Percentiles rank a stretch among this genome's conserved stretches.
phyloP scores from a whole-genome alignment of 2,888 invertebrate species.

The Gandaritis pyraliata region DNA sequence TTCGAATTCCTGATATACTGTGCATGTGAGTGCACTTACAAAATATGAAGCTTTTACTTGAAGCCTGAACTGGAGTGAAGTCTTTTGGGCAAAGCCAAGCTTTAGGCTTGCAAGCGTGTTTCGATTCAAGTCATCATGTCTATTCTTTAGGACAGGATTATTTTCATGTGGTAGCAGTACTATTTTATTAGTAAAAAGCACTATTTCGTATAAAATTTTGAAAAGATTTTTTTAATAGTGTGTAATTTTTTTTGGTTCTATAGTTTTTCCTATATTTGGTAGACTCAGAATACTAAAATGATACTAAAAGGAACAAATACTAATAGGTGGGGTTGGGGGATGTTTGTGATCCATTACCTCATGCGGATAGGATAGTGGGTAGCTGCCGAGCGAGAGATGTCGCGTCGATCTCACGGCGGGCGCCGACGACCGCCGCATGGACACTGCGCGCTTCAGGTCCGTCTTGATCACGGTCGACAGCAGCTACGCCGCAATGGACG shows the following conservation, averaged over 20 bases:
- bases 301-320: background rate
- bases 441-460: constrained; percentile 85
- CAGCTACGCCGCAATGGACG: constrained; percentile 83
- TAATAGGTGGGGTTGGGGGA: background rate
- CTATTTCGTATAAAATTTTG: too few relatives aligned
- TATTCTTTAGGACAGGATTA: background rate
- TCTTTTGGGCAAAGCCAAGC: constrained; percentile 24
- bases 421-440: constrained; percentile 74
- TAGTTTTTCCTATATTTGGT: too few relatives aligned
- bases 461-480: constrained; percentile 91
- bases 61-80: constrained; percentile 10
- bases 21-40: constrained; percentile 18
- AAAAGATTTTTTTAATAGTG: too few relatives aligned
- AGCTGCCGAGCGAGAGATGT: constrained; percentile 71
- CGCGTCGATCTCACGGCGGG: constrained; percentile 71
- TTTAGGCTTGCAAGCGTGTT: constrained; percentile 28
- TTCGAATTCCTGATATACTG: background rate
- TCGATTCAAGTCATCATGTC: constrained; percentile 6
- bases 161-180: too few relatives aligned
- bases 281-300: background rate
- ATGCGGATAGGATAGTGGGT: constrained; percentile 71
- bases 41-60: constrained; percentile 13
- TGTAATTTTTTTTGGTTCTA: too few relatives aligned
- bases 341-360: constrained; percentile 60
- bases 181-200: too few relatives aligned